A percentile compares a stretch with the other conserved stretches of the same genome.
phyloP scores from a whole-genome alignment of 2,797 vertebrate species.

The Pseudochirops corinnae region DNA sequence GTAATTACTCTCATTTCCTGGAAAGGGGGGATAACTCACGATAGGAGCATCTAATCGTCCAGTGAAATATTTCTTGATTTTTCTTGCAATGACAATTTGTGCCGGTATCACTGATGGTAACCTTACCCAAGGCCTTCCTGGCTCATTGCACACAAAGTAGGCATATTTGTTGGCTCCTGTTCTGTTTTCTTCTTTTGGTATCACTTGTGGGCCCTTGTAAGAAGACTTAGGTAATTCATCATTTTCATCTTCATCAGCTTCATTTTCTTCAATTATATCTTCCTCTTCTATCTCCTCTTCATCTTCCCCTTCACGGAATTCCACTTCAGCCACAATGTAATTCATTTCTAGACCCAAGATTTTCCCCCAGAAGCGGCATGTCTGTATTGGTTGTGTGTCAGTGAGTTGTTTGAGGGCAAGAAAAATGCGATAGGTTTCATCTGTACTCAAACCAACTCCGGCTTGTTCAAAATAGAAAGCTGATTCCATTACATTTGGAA shows the following conservation, averaged over 20 bases:
- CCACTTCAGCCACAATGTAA: slow-evolving; percentile 91
- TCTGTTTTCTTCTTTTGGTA: slow-evolving; percentile 90
- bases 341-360: slow-evolving; percentile 91
- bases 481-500: slow-evolving; percentile 92
- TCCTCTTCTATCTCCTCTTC: slow-evolving; percentile 83
- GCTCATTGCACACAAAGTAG: slow-evolving; percentile 95
- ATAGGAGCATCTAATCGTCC: slow-evolving; percentile 91
- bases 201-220: slow-evolving; percentile 87
- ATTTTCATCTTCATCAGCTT: slow-evolving; percentile 69
- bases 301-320: slow-evolving; percentile 82
- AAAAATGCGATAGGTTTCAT: slow-evolving; percentile 91
- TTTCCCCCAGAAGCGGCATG: slow-evolving; percentile 96
- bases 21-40: slow-evolving; percentile 93
- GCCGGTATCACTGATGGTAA: slow-evolving; percentile 92
- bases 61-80: slow-evolving; percentile 93
- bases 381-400: slow-evolving; percentile 86
- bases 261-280: slow-evolving; percentile 71
- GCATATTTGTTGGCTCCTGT: slow-evolving; percentile 92
- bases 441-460: slow-evolving; percentile 90
- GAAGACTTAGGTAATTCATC: slow-evolving; percentile 84
- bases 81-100: slow-evolving; percentile 92
- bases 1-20: slow-evolving; percentile 94
- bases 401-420: slow-evolving; percentile 93
- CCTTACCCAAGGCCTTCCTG: slow-evolving; percentile 92
- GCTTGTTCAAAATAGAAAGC: slow-evolving; percentile 94